Conservation (phyloP, 1,140 invertebrate genomes). For the Drosophila lacteicornis region DNA sequence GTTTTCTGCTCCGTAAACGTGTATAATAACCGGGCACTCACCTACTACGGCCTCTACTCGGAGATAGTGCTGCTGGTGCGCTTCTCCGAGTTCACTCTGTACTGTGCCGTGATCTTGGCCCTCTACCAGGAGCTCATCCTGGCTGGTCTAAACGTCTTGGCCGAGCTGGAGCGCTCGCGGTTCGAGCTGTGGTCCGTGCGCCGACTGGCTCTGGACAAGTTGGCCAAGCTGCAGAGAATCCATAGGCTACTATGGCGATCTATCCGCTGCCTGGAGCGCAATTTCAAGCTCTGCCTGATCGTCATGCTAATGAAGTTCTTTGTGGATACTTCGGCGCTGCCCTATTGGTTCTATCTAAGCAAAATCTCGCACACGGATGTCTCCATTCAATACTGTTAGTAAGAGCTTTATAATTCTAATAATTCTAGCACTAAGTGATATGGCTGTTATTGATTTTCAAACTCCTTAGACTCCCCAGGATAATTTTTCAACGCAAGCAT, state of each 20-base stretch:
- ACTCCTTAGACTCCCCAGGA: background rate
- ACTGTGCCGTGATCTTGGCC: slow-evolving; percentile 31
- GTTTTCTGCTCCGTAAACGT: background rate
- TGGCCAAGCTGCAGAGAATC: slow-evolving; percentile 32
- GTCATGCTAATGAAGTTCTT: slow-evolving; percentile 45
- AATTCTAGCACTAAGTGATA: too few species aligned
- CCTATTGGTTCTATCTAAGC: slow-evolving; percentile 63
- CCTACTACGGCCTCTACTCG: slow-evolving; percentile 46
- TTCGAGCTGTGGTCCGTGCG: slow-evolving; percentile 35
- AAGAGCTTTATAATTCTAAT: background rate
- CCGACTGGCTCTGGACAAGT: slow-evolving; percentile 19
- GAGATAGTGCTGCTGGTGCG: slow-evolving; percentile 44
- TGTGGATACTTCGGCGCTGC: slow-evolving; percentile 39
- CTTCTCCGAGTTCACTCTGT: slow-evolving; percentile 49
- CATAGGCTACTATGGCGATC: slow-evolving; percentile 52
- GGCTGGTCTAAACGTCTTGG: slow-evolving; percentile 2
- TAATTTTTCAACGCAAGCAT: background rate
- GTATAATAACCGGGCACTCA: slow-evolving; percentile 10
- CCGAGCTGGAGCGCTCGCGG: slow-evolving; percentile 29
- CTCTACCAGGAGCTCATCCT: slow-evolving; percentile 48
- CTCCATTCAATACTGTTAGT: slow-evolving; percentile 27
- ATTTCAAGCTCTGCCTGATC: slow-evolving; percentile 53
- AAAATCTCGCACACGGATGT: background rate
- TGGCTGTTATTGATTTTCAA: too few species aligned
- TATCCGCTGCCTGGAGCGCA: slow-evolving; percentile 36